A percentile compares a stretch with the other conserved stretches of the same genome.
Conservation (phyloP, 2,888 invertebrate species). For the Tachystola acroxantha region DNA sequence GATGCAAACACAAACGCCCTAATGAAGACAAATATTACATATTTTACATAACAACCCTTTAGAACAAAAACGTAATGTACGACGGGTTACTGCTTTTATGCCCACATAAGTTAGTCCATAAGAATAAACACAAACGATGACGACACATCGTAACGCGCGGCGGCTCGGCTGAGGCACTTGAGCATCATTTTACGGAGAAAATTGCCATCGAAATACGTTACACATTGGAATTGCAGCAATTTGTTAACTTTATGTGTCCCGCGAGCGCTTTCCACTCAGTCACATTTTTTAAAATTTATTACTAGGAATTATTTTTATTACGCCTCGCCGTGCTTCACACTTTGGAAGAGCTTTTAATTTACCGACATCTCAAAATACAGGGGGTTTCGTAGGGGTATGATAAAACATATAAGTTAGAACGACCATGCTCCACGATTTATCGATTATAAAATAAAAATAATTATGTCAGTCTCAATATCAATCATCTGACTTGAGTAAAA, state of each 20-base stretch:
- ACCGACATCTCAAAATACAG: too few species aligned
- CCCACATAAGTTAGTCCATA: neutral
- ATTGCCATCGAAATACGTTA: conserved; percentile 50
- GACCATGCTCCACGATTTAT: too few species aligned
- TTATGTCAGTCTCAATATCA: too few species aligned
- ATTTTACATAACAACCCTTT: too few species aligned
- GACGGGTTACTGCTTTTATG: neutral
- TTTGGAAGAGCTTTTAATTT: neutral
- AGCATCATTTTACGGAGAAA: conserved; percentile 34
- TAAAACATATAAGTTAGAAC: too few species aligned
- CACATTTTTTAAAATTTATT: conserved; percentile 39
- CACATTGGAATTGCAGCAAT: conserved; percentile 54
- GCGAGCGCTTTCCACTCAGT: conserved; percentile 32
- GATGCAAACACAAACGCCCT: too few species aligned
- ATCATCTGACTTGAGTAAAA: too few species aligned
- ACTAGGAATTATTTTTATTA: conserved; percentile 27
- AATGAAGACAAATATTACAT: too few species aligned
- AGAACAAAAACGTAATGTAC: neutral
- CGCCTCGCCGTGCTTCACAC: conserved; percentile 10
- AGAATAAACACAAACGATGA: conserved; percentile 7
- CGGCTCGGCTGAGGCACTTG: conserved; percentile 5
- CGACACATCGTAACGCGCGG: conserved; percentile 2
- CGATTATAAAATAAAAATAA: too few species aligned
- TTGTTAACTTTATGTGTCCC: conserved; percentile 53
- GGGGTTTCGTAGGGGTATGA: too few species aligned